These are phyloP conservation scores for Luehdorfia chinensis DNA, from an alignment of 1,140 invertebrate genomes.

Conservation along the genomic window DNA sequence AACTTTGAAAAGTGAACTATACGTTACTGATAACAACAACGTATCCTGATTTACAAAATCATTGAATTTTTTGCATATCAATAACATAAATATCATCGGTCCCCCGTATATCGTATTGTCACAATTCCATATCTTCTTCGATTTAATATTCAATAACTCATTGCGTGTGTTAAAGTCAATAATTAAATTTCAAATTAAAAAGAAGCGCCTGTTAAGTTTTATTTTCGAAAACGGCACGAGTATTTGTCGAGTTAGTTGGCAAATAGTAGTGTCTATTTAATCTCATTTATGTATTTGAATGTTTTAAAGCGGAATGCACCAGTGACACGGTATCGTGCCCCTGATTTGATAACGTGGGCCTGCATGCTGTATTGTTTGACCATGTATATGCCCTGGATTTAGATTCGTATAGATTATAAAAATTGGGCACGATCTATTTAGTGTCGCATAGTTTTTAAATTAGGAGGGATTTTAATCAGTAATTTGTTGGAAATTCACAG, in stretches of 20 bases:
- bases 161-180: too few relatives aligned
- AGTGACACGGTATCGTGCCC: constrained; percentile 22
- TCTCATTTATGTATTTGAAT: constrained; percentile 35
- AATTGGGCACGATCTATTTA: constrained; percentile 10
- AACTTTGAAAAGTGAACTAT: too few relatives aligned
- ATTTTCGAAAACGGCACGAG: constrained; percentile 2
- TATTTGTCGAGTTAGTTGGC: constrained; percentile 4
- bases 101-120: not conserved
- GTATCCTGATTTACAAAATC: too few relatives aligned
- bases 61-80: too few relatives aligned
- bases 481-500: too few relatives aligned
- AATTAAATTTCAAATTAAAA: too few relatives aligned
- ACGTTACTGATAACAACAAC: too few relatives aligned
- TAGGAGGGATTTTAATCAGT: too few relatives aligned
- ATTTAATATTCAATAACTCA: not conserved
- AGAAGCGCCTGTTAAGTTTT: too few relatives aligned
- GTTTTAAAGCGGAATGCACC: constrained; percentile 29
- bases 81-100: constrained; percentile 6
- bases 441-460: not conserved
- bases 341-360: constrained; percentile 23
- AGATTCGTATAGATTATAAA: constrained; percentile 1
- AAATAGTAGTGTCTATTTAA: constrained; percentile 26
- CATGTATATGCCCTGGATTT: constrained; percentile 19
- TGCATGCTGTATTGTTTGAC: constrained; percentile 21
- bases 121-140: not conserved